phyloP scores from a whole-genome alignment of 2,888 invertebrate species.

The Lasioglossum malachurum region DNA sequence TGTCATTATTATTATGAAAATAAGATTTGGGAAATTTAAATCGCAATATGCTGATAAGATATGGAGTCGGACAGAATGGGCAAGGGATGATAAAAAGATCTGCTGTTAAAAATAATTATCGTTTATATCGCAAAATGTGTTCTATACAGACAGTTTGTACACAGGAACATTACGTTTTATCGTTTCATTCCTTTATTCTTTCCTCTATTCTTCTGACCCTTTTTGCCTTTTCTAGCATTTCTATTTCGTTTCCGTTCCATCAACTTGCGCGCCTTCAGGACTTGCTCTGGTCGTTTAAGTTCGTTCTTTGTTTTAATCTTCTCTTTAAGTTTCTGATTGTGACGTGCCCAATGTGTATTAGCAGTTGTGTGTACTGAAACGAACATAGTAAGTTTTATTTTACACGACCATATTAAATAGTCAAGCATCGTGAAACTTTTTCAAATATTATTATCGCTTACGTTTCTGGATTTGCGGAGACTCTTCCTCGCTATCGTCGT shows the following conservation, averaged over 20 bases:
- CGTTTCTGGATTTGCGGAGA: conserved; percentile 72
- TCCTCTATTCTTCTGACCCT: conserved; percentile 72
- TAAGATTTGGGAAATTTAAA: background rate
- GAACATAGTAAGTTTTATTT: conserved; percentile 12
- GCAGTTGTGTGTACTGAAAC: conserved; percentile 84
- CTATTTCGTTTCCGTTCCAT: conserved; percentile 85
- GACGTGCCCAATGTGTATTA: conserved; percentile 91
- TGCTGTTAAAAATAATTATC: background rate
- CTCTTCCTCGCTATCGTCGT: conserved; percentile 85
- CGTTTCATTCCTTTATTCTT: conserved; percentile 65
- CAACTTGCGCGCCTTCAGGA: conserved; percentile 90
- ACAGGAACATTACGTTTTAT: conserved; percentile 45
- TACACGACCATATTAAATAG: background rate
- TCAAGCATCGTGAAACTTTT: background rate
- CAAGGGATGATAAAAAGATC: background rate
- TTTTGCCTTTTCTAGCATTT: conserved; percentile 83
- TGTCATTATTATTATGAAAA: background rate
- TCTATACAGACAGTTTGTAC: conserved; percentile 6
- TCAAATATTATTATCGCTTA: conserved; percentile 56
- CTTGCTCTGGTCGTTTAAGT: conserved; percentile 91
- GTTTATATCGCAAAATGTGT: conserved; percentile 27
- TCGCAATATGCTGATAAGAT: background rate
- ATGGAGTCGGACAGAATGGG: background rate
- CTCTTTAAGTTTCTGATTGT: conserved; percentile 90
- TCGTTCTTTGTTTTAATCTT: conserved; percentile 87